Evolutionary conservation across 2,113 vertebrate genomes (phyloP), one percentile per base, ranked within the genome.

Genomic region (Mionectes macconnelli): DNA sequence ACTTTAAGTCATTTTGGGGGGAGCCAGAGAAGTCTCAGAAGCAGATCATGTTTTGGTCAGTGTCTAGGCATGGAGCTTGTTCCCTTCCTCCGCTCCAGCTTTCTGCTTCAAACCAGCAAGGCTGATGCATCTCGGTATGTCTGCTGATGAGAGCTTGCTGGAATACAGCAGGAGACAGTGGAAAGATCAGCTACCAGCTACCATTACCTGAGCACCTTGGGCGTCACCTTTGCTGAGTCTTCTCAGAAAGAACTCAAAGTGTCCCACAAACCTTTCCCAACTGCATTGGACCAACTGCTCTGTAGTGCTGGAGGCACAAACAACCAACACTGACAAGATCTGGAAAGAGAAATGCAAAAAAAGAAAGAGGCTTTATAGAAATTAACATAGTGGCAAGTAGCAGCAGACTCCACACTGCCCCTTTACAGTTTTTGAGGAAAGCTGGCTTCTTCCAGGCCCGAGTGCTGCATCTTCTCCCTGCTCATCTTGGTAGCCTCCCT

Each of bases 181-280:
- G 31, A 79, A 64, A 22, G 35, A 39, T 6, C 63, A 72, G 49
- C 39, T 44, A 15, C 28, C n/a, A 53, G 21, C 23, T 47, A 84
- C 24, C 62, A 80, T 13, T 28, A 53, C 15, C 16, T 14, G 9
- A 3, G 15, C 6, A 4, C 19, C 49, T 59, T 0, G 0, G 37
- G 49, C 33, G 63, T 37, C 53, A 25, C 24, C 49, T 60, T 14
- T 23, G 35, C 19, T 21, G 9, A 44, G 8, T 24, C 23, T 56
- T 66, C 27, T 63, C 57, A 33, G 45, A n/a, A 67, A 68, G 55
- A 35, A 25, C 16, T 31, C 15, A 1, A 21, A 55, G 49, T 4
- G 2, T 15, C 56, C 73, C 63, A 57, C 16, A 63, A 9, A 73
- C 30, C 30, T 52, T 64, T 12, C 28, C 42, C 27, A 52, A 12